A percentile compares a stretch with the other conserved stretches of the same genome.
Evolutionary conservation across 2,113 vertebrate species (phyloP).

Genomic region (Crypturellus undulatus): DNA sequence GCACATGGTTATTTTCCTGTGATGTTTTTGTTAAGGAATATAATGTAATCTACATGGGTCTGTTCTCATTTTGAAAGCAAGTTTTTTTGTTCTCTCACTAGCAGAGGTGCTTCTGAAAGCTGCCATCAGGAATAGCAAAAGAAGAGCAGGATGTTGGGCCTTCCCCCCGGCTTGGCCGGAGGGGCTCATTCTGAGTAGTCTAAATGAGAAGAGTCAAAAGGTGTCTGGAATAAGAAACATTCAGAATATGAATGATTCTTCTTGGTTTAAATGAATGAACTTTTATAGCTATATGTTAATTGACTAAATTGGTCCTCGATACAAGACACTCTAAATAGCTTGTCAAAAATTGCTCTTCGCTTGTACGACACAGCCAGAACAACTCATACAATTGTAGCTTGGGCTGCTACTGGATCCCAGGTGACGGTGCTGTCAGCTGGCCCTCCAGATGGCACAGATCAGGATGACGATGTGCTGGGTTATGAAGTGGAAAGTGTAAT

Average conservation of each 20-base stretch:
- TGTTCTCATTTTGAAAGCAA: not conserved
- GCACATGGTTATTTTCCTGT: not conserved
- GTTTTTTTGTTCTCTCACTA: not conserved
- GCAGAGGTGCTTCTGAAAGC: not conserved
- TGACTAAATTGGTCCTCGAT: not conserved
- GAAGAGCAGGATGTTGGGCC: not conserved
- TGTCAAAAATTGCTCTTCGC: not conserved
- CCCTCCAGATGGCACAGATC: slow-evolving; percentile 35
- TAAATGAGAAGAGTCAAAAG: not conserved
- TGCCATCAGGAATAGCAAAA: not conserved
- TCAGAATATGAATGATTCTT: slow-evolving; percentile 29
- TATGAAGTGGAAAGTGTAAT: slow-evolving; percentile 47
- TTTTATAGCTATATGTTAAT: not conserved
- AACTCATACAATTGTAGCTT: not conserved
- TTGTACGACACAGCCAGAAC: not conserved
- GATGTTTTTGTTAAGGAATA: not conserved
- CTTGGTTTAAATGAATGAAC: not conserved
- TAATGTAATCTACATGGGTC: not conserved
- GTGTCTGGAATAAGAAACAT: not conserved
- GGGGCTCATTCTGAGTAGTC: not conserved
- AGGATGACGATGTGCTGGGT: not conserved
- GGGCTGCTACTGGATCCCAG: not conserved
- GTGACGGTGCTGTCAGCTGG: slow-evolving; percentile 27
- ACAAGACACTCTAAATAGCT: not conserved
- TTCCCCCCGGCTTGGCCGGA: not conserved